Evolutionary conservation across 2,888 invertebrate genomes (phyloP), one percentile per base, ranked within the genome.

Genomic region (Platycnemis pennipes): DNA sequence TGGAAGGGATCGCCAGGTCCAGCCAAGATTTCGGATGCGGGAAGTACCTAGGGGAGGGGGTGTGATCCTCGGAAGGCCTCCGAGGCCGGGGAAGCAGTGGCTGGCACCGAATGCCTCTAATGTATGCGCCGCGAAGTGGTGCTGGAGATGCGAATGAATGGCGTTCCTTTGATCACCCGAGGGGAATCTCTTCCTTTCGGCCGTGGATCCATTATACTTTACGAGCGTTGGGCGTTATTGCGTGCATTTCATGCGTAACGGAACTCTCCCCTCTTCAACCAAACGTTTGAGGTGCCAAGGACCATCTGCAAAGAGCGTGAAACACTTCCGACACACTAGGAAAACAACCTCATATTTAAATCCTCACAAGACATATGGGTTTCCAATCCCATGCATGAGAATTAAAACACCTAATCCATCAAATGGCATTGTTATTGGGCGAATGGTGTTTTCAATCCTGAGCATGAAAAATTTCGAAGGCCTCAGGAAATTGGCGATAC

Each of bases 141-240:
- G 37, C 77, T 37, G n/a, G 26, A 63, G 63, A 63, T 63, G 77
- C 77, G 77, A 77, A 37, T 77, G 77, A 77, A 77, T 77, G 77
- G 77, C 77, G 77, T 7, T 31, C 8, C 13, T 77, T 77, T 77
- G 31, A 77, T 77, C 37, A 8, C 63, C 77, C 77, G 77, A 77
- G 77, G 77, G 31, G 77, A 31, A 26, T 31, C 31, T 37, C 77
- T 77, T 37, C 77, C 16, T 13, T 77, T 37, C 77, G 77, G 16
- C 49, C 13, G 49, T 11, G 77, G 37, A 77, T 77, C 77, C 77
- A 77, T 77, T 77, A 77, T 77, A 63, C 37, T 77, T 77, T 77
- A 77, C 37, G 77, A 77, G 22, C 77, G 31, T 8, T 77, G 77
- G 77, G 63, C 26, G 63, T 16, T 26, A 31, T 77, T 77, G 77